These are phyloP conservation scores for Gallinago paraguaiae DNA, from an alignment of 2,113 vertebrate species.

Conservation along the genomic window DNA sequence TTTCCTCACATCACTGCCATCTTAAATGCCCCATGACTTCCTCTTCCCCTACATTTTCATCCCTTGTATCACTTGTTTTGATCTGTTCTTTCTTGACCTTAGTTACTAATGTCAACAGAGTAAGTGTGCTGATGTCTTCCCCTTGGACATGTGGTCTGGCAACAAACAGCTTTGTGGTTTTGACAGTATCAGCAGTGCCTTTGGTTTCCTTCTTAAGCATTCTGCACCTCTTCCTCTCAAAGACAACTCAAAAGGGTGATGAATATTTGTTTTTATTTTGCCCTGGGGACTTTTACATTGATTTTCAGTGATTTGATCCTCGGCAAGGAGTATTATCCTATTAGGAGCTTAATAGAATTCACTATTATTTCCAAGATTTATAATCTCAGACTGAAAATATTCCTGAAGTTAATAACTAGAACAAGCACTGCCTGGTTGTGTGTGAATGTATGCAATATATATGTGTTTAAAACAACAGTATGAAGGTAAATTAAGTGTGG, in stretches of 20 bases:
- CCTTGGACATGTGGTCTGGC: background rate
- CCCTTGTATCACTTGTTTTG: background rate
- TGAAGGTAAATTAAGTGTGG: background rate
- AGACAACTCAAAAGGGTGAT: background rate
- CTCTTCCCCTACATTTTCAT: background rate
- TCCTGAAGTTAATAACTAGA: background rate
- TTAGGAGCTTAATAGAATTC: background rate
- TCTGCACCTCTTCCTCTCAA: background rate
- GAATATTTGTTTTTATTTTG: background rate
- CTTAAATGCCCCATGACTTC: background rate
- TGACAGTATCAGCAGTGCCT: background rate
- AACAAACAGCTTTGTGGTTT: background rate
- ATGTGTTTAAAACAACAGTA: background rate
- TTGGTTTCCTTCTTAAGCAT: background rate
- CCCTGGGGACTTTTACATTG: background rate
- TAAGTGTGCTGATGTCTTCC: background rate
- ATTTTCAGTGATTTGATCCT: background rate
- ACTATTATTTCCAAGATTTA: conserved; percentile 15
- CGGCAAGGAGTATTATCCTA: background rate
- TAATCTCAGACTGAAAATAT: background rate
- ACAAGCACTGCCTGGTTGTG: background rate
- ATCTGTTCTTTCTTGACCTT: background rate
- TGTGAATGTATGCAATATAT: background rate
- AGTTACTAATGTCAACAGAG: background rate
- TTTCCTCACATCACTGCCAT: background rate